Conservation (phyloP, 2,888 invertebrate genomes). For the Cerastis leucographa region DNA sequence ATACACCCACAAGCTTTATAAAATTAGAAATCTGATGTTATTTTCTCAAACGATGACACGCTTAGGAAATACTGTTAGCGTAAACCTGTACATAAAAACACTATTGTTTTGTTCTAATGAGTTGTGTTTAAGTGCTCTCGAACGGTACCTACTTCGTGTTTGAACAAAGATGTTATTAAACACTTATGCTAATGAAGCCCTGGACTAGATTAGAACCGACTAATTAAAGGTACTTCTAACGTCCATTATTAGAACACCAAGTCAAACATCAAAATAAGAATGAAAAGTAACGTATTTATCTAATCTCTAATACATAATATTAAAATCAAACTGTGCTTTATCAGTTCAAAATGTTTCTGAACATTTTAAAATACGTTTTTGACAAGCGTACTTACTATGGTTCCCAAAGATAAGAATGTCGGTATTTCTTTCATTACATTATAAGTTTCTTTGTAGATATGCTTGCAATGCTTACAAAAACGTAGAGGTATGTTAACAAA, state of each 20-base stretch:
- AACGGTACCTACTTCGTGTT: slow-evolving; percentile 45
- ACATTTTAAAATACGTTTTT: slow-evolving; percentile 29
- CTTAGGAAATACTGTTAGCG: slow-evolving; percentile 33
- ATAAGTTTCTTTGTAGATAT: slow-evolving; percentile 16
- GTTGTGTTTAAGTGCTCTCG: slow-evolving; percentile 32
- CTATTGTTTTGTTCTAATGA: slow-evolving; percentile 54
- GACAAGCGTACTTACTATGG: slow-evolving; percentile 9
- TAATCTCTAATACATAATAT: slow-evolving; percentile 32
- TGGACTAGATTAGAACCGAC: slow-evolving; percentile 53
- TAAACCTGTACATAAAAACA: slow-evolving; percentile 37
- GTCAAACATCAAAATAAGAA: slow-evolving; percentile 5
- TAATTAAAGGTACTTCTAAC: slow-evolving; percentile 35
- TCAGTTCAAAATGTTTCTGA: slow-evolving; percentile 21
- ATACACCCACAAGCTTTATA: slow-evolving; percentile 52
- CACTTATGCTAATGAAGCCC: slow-evolving; percentile 58
- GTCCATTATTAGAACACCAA: slow-evolving; percentile 20
- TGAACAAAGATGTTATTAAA: slow-evolving; percentile 56
- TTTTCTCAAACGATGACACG: slow-evolving; percentile 55
- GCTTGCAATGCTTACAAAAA: slow-evolving; percentile 37
- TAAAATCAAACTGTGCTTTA: slow-evolving; percentile 25
- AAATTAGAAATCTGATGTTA: slow-evolving; percentile 55
- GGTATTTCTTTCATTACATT: slow-evolving; percentile 24
- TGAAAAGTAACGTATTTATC: slow-evolving; percentile 11
- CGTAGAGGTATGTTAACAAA: slow-evolving; percentile 4
- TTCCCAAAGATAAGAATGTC: slow-evolving; percentile 38